A percentile compares a stretch with the other conserved stretches of the same genome.
Evolutionary conservation across 2,113 vertebrate genomes (phyloP).

Genomic region (Neotoma lepida): DNA sequence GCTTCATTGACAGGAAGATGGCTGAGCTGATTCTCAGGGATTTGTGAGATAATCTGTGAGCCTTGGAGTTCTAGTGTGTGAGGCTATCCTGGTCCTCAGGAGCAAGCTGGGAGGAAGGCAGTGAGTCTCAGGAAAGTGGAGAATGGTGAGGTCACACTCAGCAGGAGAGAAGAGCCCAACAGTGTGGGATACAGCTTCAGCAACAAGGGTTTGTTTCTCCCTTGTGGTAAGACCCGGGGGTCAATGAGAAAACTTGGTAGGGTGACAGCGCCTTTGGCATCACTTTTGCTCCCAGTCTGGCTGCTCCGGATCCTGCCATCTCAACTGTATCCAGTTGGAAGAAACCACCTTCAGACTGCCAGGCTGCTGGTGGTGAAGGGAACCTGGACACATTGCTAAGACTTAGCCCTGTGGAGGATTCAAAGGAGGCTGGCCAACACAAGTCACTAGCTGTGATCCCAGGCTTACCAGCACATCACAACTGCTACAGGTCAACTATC

Average conservation of each 20-base stretch:
- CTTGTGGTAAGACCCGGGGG: not conserved
- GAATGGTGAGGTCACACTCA: not conserved
- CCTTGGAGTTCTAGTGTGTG: not conserved
- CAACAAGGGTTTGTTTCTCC: no score
- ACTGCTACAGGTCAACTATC: rapidly evolving
- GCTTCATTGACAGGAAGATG: not conserved
- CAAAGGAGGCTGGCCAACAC: not conserved
- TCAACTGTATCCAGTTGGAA: not conserved
- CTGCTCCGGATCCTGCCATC: not conserved
- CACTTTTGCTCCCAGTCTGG: not conserved
- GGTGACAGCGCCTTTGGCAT: not conserved
- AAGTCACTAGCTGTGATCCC: rapidly evolving
- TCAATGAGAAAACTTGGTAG: rapidly evolving
- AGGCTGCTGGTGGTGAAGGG: not conserved
- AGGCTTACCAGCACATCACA: no score
- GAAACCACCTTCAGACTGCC: rapidly evolving
- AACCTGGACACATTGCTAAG: not conserved
- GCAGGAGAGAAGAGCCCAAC: not conserved
- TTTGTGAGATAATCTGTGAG: not conserved
- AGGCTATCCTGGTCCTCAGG: rapidly evolving
- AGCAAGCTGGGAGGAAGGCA: no score
- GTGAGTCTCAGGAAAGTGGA: not conserved
- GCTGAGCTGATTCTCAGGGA: not conserved
- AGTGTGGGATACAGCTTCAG: rapidly evolving
- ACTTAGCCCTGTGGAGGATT: not conserved